Conservation (phyloP, 2,113 vertebrate genomes). For the Sarotherodon lohbergeri region DNA sequence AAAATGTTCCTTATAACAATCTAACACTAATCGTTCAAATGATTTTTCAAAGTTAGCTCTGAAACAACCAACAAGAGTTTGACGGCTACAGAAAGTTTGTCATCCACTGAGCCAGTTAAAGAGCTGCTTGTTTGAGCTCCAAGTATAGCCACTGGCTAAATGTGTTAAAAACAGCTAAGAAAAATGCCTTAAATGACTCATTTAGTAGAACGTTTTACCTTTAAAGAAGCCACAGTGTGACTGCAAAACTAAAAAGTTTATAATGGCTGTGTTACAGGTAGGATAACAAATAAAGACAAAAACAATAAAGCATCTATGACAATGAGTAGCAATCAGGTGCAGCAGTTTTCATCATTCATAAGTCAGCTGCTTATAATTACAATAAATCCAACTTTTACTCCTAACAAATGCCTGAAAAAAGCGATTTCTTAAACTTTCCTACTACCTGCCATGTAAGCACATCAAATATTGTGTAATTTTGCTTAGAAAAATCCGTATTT, state of each 20-base stretch:
- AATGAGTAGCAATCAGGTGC: not conserved
- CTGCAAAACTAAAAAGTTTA: not conserved
- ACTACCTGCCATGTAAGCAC: not conserved
- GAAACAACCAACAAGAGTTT: not conserved
- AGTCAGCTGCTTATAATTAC: not conserved
- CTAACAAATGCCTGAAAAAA: not conserved
- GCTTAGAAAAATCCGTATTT: fast-evolving
- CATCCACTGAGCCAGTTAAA: not conserved
- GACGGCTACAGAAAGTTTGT: not conserved
- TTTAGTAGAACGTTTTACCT: not conserved
- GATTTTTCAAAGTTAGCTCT: not conserved
- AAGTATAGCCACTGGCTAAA: not conserved
- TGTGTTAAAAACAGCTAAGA: not conserved
- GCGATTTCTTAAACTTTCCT: not conserved
- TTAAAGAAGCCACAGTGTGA: not conserved
- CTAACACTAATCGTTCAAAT: not conserved
- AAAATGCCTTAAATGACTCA: not conserved
- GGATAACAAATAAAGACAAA: not conserved
- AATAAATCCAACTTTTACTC: not conserved
- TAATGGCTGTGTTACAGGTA: not conserved
- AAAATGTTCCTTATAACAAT: not conserved
- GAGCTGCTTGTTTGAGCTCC: not conserved
- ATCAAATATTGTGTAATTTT: not conserved
- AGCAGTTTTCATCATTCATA: not conserved
- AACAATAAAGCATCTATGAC: not conserved